A percentile compares a stretch with the other conserved stretches of the same genome.
phyloP scores from a whole-genome alignment of 2,797 vertebrate species.

The Ambastaia sidthimunki region DNA sequence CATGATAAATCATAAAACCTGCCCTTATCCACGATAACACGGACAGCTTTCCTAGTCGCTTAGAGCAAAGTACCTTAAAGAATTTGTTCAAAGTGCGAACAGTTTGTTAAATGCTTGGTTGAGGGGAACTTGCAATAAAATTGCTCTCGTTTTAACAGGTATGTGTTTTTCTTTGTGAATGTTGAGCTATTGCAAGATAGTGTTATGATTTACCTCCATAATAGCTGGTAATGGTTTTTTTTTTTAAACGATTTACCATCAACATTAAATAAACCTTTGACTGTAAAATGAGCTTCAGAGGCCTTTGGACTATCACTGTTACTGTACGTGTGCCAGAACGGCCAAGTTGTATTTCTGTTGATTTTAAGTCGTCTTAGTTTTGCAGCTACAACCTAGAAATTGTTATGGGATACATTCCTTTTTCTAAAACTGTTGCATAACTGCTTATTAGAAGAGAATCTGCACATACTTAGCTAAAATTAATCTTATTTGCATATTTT shows the following conservation, averaged over 20 bases:
- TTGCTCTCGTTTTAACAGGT: not conserved
- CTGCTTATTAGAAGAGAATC: not conserved
- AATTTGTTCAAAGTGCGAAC: not conserved
- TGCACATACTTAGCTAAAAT: not conserved
- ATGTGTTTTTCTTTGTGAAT: not conserved
- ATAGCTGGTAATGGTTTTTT: not conserved
- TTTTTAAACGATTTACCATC: constrained; percentile 72
- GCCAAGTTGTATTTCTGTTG: constrained; percentile 22
- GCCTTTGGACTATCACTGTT: constrained; percentile 75
- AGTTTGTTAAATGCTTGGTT: not conserved
- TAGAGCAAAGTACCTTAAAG: not conserved
- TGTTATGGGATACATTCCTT: not conserved
- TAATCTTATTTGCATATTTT: not conserved
- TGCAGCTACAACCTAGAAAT: not conserved
- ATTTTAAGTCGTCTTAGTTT: not conserved
- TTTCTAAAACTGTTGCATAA: not conserved
- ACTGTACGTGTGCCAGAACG: constrained; percentile 64
- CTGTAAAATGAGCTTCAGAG: constrained; percentile 63
- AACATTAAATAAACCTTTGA: constrained; percentile 68
- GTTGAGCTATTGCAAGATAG: not conserved
- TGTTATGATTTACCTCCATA: constrained; percentile 13
- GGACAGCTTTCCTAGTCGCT: not conserved
- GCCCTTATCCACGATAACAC: not conserved
- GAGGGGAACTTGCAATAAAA: not conserved
- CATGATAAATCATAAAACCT: not conserved